A percentile compares a stretch with the other conserved stretches of the same genome.
These are phyloP conservation scores for Poecile atricapillus DNA, from an alignment of 2,113 vertebrate species.

Conservation along the genomic window DNA sequence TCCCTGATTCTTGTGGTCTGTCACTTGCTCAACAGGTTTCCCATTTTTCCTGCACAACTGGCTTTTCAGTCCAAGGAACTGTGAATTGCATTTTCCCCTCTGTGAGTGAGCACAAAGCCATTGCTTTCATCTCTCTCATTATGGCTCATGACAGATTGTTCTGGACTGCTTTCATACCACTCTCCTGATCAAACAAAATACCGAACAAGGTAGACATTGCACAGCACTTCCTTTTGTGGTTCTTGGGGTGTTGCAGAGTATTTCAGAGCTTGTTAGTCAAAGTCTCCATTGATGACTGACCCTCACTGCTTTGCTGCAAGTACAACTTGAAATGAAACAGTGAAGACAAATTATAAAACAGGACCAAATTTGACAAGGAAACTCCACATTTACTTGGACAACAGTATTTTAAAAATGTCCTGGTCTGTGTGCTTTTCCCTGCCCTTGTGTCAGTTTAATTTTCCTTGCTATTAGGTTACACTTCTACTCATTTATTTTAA, in stretches of 20 bases:
- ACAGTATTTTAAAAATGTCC: background rate
- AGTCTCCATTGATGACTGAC: constrained; percentile 16
- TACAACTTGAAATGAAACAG: constrained; percentile 28
- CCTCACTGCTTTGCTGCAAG: constrained; percentile 7
- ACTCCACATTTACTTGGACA: constrained; percentile 15
- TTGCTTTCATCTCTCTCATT: constrained; percentile 12
- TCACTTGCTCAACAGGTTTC: background rate
- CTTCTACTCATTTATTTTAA: constrained; percentile 61
- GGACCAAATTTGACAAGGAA: background rate
- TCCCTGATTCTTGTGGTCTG: background rate
- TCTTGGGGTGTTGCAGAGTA: constrained; percentile 3
- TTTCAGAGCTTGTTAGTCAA: constrained; percentile 50
- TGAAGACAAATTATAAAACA: constrained; percentile 1
- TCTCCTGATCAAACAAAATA: background rate
- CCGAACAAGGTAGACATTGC: background rate
- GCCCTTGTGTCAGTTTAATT: constrained; percentile 16
- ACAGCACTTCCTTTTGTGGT: constrained; percentile 9
- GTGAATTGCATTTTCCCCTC: constrained; percentile 3
- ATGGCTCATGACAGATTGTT: background rate
- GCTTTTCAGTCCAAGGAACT: background rate
- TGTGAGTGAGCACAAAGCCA: background rate
- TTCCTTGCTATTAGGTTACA: constrained; percentile 35
- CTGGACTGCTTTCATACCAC: background rate
- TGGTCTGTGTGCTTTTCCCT: background rate
- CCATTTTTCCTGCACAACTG: background rate